Base-by-base conservation (phyloP, 1,140 invertebrate genomes). In the Megalopta genalis region DNA sequence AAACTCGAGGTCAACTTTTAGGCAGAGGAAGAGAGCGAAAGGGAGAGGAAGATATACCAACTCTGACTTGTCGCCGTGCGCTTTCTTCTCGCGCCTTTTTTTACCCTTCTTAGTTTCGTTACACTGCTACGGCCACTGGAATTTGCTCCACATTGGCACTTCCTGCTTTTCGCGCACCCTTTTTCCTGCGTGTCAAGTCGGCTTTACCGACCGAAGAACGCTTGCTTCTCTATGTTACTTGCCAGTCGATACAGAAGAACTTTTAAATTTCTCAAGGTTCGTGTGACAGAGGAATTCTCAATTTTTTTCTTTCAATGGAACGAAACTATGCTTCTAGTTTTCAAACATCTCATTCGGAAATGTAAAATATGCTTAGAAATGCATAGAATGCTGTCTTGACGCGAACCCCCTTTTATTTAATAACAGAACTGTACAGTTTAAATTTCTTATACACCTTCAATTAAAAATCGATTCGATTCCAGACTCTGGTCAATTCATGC, bases 1-100 rank as follows among this genome's bases (percentile, higher is more conserved):
- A 93, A 93, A 93, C 90, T 93, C 92, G 92, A 93, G 92, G 92
- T 93, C 92, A 93, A 91, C 91, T 89, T 92, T 93, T 91, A 91
- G 91, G 90, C 90, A 90, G 85, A 88, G 86, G 87, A 87, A 82
- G 88, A 86, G 81, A 80, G 77, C 62, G 52, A 84, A 64, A 82
- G 71, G 78, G 59, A 85, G 68, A 84, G 64, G 81, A 68, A 75
- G 73, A 84, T 46, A 32, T 63, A 77, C 83, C 82, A 72, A 84
- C 83, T 84, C 82, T 85, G 70, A 84, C 74, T 85, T 69, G 65
- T 84, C 81, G 59, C 65, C 69, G 73, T 80, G 59, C 69, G 68
- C 57, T 77, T 77, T 83, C 77, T 87, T 76, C 72, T 79, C 64
- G 64, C 80, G 52, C 52, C 69, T 64, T 86, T 88, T 88, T 79